phyloP scores from a whole-genome alignment of 2,113 vertebrate genomes.

The Perca schrenkii region DNA sequence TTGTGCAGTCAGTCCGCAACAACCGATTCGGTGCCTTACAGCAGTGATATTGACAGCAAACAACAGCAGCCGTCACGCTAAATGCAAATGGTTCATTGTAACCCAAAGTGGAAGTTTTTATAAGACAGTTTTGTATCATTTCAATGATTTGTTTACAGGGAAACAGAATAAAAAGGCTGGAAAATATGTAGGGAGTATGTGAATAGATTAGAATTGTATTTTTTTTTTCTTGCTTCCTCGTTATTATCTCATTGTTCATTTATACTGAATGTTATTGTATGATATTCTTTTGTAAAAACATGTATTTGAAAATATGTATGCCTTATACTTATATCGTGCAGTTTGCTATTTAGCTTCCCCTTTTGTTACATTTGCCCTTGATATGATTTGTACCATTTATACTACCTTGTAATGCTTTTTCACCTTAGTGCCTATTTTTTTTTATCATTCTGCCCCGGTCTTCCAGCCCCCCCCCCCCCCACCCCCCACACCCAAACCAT shows the following conservation, averaged over 20 bases:
- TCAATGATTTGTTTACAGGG: conserved; percentile 82
- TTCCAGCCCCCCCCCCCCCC: conserved; percentile 49
- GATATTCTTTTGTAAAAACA: conserved; percentile 81
- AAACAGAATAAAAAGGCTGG: conserved; percentile 70
- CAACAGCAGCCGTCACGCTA: conserved; percentile 57
- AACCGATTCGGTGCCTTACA: conserved; percentile 84
- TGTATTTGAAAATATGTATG: conserved; percentile 80
- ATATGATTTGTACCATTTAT: conserved; percentile 54
- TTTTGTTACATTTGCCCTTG: conserved; percentile 28
- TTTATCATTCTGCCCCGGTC: conserved; percentile 46
- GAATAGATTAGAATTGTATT: conserved; percentile 75
- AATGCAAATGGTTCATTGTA: conserved; percentile 67
- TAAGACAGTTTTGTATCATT: conserved; percentile 78
- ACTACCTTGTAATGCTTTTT: conserved; percentile 53
- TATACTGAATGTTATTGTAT: conserved; percentile 80
- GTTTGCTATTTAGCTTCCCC: conserved; percentile 56
- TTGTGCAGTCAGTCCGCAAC: conserved; percentile 58
- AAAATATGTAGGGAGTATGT: conserved; percentile 73
- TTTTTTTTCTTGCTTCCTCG: conserved; percentile 54
- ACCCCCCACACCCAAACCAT: conserved; percentile 4
- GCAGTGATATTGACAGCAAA: conserved; percentile 55
- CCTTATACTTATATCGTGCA: conserved; percentile 77
- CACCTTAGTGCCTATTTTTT: conserved; percentile 79
- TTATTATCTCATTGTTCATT: conserved; percentile 73
- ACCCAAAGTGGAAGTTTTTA: conserved; percentile 67